Evolutionary conservation across 2,888 invertebrate species (phyloP).

Genomic region (Eristalinus aeneus): DNA sequence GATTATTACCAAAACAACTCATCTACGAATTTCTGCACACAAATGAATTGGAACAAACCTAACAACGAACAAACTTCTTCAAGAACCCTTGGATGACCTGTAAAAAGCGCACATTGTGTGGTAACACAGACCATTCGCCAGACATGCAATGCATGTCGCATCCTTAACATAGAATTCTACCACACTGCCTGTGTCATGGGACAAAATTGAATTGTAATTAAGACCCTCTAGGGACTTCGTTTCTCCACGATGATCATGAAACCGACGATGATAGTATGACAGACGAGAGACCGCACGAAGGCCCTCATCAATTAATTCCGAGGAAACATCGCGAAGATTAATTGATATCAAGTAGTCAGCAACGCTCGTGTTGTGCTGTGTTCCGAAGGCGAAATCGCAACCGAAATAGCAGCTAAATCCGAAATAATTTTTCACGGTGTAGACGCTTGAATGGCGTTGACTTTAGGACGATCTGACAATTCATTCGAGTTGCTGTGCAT

Average conservation of each 20-base stretch:
- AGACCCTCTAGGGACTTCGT: neutral
- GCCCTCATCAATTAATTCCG: slow-evolving; percentile 51
- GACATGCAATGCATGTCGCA: neutral
- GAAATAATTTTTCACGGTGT: slow-evolving; percentile 21
- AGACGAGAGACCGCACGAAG: neutral
- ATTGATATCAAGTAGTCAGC: slow-evolving; percentile 38
- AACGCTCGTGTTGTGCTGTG: neutral
- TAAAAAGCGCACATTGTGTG: too few species aligned
- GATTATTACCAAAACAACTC: too few species aligned
- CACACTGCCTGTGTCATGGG: neutral
- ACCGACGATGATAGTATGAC: neutral
- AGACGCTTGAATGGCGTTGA: neutral
- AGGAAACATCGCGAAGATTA: slow-evolving; percentile 42
- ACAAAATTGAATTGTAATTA: neutral
- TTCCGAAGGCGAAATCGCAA: neutral
- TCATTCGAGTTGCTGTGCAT: slow-evolving; percentile 32
- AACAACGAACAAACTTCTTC: too few species aligned
- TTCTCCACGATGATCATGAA: neutral
- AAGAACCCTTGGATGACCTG: too few species aligned
- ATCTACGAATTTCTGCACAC: too few species aligned
- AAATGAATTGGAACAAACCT: too few species aligned
- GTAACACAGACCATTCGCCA: neutral
- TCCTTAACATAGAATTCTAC: neutral
- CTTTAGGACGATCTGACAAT: slow-evolving; percentile 7
- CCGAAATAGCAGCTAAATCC: neutral